A percentile compares a stretch with the other conserved stretches of the same genome.
Evolutionary conservation across 1,140 invertebrate genomes (phyloP).

Genomic region (Zophobas atratus): DNA sequence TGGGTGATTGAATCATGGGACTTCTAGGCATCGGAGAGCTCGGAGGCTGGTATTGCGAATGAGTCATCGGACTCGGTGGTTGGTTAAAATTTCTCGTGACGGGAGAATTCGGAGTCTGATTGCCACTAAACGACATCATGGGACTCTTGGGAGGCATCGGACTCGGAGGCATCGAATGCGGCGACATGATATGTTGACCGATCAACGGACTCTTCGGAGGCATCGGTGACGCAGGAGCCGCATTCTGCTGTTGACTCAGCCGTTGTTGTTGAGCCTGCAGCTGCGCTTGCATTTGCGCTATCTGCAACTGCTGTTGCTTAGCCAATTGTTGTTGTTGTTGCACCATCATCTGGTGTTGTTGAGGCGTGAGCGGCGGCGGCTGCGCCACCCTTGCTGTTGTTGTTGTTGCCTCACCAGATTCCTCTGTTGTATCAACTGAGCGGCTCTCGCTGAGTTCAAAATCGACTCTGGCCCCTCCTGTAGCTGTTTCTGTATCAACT

Average conservation of each 20-base stretch:
- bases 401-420: constrained; percentile 70
- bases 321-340: constrained; percentile 71
- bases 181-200: constrained; percentile 70
- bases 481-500: constrained; percentile 64
- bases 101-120: constrained; percentile 76
- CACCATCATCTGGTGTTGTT: constrained; percentile 71
- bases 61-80: constrained; percentile 72
- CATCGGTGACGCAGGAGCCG: constrained; percentile 70
- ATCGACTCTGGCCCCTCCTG: constrained; percentile 60
- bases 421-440: constrained; percentile 69
- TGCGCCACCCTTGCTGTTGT: constrained; percentile 70
- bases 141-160: constrained; percentile 67
- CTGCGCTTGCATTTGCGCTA: constrained; percentile 70
- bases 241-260: constrained; percentile 68
- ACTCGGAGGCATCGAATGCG: constrained; percentile 72
- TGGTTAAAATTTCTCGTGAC: constrained; percentile 73
- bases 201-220: constrained; percentile 68
- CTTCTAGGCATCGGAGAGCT: constrained; percentile 73
- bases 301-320: constrained; percentile 70
- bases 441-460: constrained; percentile 60
- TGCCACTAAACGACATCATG: constrained; percentile 64
- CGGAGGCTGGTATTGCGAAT: constrained; percentile 70
- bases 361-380: constrained; percentile 71
- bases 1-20: constrained; percentile 72
- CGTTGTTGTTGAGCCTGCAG: constrained; percentile 65